These are phyloP conservation scores for Petromus typicus DNA, from an alignment of 2,113 vertebrate species.

Conservation along the genomic window DNA sequence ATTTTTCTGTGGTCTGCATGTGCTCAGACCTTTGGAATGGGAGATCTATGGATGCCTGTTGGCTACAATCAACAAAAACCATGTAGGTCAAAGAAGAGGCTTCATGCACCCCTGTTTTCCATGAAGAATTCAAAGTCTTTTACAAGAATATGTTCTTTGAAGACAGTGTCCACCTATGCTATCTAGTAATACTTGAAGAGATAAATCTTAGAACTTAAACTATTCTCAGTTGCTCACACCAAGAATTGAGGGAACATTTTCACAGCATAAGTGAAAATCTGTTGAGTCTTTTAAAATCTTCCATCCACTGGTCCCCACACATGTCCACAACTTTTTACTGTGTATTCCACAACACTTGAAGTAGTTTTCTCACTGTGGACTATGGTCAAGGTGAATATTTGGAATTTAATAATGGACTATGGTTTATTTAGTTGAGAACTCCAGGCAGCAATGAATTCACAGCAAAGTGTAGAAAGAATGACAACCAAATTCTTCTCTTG, in stretches of 20 bases:
- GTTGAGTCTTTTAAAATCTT: background rate
- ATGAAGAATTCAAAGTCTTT: conserved; percentile 9
- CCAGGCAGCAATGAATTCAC: conserved; percentile 67
- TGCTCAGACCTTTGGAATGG: background rate
- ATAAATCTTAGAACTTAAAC: conserved; percentile 1
- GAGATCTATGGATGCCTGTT: background rate
- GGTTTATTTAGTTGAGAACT: conserved; percentile 74
- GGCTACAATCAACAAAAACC: background rate
- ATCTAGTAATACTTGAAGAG: conserved; percentile 5
- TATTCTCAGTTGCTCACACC: background rate
- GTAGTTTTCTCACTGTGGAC: background rate
- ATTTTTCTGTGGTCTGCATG: background rate
- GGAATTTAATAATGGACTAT: conserved; percentile 69
- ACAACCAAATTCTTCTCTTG: conserved; percentile 51
- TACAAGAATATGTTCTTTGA: background rate
- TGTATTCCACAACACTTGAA: background rate
- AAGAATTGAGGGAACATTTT: background rate
- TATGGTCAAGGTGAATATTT: conserved; percentile 54
- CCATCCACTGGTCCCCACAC: accelerated
- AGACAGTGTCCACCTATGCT: background rate
- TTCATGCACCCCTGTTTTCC: background rate
- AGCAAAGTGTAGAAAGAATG: conserved; percentile 23
- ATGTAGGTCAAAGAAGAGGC: background rate
- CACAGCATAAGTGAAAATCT: background rate
- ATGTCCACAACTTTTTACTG: background rate